A percentile compares a stretch with the other conserved stretches of the same genome.
Conservation (phyloP, 1,140 invertebrate genomes). For the Brachionus sp. region DNA sequence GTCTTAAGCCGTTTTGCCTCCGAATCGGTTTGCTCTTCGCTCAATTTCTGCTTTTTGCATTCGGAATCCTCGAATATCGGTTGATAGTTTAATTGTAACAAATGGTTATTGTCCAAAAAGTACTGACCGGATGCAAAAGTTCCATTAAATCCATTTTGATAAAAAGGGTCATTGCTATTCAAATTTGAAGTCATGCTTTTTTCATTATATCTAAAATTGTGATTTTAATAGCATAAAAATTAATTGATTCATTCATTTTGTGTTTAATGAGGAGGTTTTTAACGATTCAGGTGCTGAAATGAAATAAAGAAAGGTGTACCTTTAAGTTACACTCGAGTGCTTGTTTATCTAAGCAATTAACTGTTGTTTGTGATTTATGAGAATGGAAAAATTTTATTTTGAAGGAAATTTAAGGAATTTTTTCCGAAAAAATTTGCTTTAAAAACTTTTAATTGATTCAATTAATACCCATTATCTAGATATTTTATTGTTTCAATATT, state of each 20-base stretch:
- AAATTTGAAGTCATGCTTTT: constrained; percentile 8
- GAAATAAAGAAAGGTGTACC: not conserved
- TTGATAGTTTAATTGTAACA: not conserved
- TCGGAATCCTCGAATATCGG: not conserved
- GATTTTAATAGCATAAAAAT: not conserved
- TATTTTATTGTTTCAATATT: constrained; percentile 39
- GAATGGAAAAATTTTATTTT: not conserved
- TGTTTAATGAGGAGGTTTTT: not conserved
- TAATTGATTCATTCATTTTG: not conserved
- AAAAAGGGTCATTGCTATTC: not conserved
- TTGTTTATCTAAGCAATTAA: constrained; percentile 16
- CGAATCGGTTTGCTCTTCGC: not conserved
- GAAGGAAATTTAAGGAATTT: not conserved
- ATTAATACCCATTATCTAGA: constrained; percentile 19
- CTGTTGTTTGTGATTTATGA: constrained; percentile 25
- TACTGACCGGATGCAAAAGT: not conserved
- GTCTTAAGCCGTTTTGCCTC: not conserved
- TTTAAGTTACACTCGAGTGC: constrained; percentile 10
- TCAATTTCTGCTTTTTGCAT: not conserved
- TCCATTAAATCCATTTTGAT: not conserved
- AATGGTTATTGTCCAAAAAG: not conserved
- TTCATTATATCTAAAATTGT: not conserved
- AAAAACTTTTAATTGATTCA: constrained; percentile 8
- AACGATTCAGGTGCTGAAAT: not conserved
- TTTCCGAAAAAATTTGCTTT: not conserved